phyloP scores from a whole-genome alignment of 2,113 vertebrate species.

The Oncorhynchus kisutch region DNA sequence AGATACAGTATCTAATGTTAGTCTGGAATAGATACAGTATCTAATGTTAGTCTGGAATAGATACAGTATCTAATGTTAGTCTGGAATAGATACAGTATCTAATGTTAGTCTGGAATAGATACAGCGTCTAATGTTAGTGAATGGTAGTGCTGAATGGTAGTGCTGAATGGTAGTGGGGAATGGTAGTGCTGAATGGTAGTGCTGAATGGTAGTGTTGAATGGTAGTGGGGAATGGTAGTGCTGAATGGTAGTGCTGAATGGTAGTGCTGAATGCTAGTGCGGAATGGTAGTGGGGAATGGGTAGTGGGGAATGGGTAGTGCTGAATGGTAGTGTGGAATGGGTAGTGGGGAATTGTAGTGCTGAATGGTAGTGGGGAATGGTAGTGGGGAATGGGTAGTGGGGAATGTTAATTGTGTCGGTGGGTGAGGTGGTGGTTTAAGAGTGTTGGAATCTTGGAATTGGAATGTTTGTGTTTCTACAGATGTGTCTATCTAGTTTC shows the following conservation, averaged over 20 bases:
- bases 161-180: no score
- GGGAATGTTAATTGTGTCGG: slow-evolving; percentile 37
- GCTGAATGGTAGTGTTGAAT: no score
- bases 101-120: no score
- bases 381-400: slow-evolving; percentile 26
- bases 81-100: no score
- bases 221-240: slow-evolving; percentile 28
- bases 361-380: slow-evolving; percentile 13
- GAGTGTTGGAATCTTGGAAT: no score
- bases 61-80: no score
- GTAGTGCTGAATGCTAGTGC: not conserved
- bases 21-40: no score
- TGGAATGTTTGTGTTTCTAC: not conserved
- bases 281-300: slow-evolving; percentile 22
- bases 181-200: not conserved
- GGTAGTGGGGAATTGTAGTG: not conserved
- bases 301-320: slow-evolving; percentile 29
- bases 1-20: no score
- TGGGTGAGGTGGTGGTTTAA: slow-evolving; percentile 13
- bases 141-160: no score
- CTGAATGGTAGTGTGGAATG: slow-evolving; percentile 9
- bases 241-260: slow-evolving; percentile 10
- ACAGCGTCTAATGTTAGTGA: no score
- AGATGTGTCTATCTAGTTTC: not conserved
- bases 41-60: no score